These are phyloP conservation scores for Tinamus major DNA, from an alignment of 2,797 vertebrate species.

Conservation along the genomic window DNA sequence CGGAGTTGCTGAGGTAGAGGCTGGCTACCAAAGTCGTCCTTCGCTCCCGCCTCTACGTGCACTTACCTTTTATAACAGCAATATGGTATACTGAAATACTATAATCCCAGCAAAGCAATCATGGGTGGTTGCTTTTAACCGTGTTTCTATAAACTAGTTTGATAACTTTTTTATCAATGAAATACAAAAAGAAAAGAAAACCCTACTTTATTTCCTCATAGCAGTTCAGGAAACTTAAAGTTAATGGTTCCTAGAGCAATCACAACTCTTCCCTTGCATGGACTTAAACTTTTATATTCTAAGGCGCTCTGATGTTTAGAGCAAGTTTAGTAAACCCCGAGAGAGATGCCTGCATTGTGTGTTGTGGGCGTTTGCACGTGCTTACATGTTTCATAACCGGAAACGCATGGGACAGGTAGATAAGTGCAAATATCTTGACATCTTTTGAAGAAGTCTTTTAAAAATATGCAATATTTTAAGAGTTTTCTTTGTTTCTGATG, in stretches of 20 bases:
- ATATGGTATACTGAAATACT: slow-evolving; percentile 76
- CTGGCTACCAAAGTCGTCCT: slow-evolving; percentile 80
- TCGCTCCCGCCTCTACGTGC: slow-evolving; percentile 43
- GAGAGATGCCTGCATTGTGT: slow-evolving; percentile 45
- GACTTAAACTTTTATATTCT: slow-evolving; percentile 73
- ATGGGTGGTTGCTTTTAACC: slow-evolving; percentile 79
- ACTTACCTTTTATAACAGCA: slow-evolving; percentile 80
- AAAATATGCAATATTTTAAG: slow-evolving; percentile 70
- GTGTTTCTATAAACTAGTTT: slow-evolving; percentile 76
- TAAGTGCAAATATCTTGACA: slow-evolving; percentile 65
- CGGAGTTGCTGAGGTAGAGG: slow-evolving; percentile 56
- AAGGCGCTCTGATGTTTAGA: slow-evolving; percentile 69
- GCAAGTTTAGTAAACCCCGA: slow-evolving; percentile 56
- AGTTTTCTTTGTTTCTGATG: slow-evolving; percentile 69
- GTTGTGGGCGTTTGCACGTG: slow-evolving; percentile 62
- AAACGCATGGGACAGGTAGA: slow-evolving; percentile 63
- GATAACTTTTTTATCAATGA: slow-evolving; percentile 81
- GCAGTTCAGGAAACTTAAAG: slow-evolving; percentile 68
- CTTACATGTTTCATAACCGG: slow-evolving; percentile 44
- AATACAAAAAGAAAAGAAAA: slow-evolving; percentile 71
- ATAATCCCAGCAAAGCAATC: slow-evolving; percentile 67
- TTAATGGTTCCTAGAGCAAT: slow-evolving; percentile 69
- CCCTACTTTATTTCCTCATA: slow-evolving; percentile 66
- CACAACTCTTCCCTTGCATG: slow-evolving; percentile 67
- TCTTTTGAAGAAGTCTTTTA: slow-evolving; percentile 46